phyloP scores from a whole-genome alignment of 2,888 invertebrate genomes.

The Julus scanicus region DNA sequence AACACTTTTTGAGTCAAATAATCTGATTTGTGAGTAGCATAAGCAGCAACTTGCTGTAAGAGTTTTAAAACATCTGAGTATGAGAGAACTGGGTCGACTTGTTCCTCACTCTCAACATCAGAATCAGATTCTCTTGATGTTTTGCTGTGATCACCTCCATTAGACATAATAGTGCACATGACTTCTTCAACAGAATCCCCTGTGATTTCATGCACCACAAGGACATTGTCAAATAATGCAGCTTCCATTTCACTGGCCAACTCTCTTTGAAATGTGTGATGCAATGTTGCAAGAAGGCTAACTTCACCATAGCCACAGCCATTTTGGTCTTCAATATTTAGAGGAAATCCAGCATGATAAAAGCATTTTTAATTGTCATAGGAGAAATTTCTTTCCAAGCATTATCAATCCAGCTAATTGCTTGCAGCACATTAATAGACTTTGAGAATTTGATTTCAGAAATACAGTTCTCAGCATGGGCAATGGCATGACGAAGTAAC shows the following conservation, averaged over 20 bases:
- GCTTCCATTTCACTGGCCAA: background rate
- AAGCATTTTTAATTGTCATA: background rate
- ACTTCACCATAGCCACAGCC: background rate
- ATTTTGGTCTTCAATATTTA: background rate
- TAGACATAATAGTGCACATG: background rate
- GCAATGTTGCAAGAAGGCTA: background rate
- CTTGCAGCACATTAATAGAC: background rate
- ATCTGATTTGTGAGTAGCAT: background rate
- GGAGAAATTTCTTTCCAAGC: background rate
- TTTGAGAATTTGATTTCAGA: too few species aligned
- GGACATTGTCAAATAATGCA: background rate
- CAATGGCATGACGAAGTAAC: background rate
- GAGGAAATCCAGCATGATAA: background rate
- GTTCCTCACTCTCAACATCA: background rate
- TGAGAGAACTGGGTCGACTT: background rate
- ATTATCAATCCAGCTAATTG: background rate
- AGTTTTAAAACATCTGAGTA: background rate
- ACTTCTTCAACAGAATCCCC: background rate
- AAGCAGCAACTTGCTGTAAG: background rate
- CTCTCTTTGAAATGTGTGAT: background rate
- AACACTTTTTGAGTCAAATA: background rate
- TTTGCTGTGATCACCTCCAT: background rate
- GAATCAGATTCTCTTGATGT: background rate
- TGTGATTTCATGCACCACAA: background rate
- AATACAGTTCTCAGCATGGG: background rate